Evolutionary conservation across 1,140 invertebrate genomes (phyloP), one percentile per base, ranked within the genome.

Genomic region (Homalodisca vitripennis): DNA sequence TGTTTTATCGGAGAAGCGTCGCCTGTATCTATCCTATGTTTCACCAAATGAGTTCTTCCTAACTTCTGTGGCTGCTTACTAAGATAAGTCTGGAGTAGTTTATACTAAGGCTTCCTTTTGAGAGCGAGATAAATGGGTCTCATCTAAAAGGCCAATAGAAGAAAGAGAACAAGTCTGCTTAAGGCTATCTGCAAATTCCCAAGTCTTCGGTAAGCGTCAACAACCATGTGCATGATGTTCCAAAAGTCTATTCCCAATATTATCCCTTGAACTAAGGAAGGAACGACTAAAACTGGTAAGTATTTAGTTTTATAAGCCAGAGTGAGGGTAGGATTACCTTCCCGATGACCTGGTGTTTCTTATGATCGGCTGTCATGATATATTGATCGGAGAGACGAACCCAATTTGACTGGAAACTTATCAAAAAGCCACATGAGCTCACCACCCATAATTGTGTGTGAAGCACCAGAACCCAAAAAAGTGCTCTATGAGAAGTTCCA

Each of bases 181-280:
- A 17, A 17, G 6, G 17, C 6, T 10, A 6, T 17, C 34, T 10
- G 34, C 3, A n/a, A 60, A 27, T 60, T 60, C 55, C 22, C 55
- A 60, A 27, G 55, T 60, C 1, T 30, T 3, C 24, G 26, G 10
- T 60, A 12, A 30, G 29, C 55, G 24, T 60, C 55, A 60, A 26
- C 10, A 2, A 60, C 24, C 26, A 60, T 22, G 3, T 60, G 14
- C 55, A 60, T 60, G 3, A 30, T 26, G 3, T 60, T 26, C 55
- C 55, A 60, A 30, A 60, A 60, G 27, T 60, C 26, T 26, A 60
- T 30, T 2, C 55, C 55, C 24, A 60, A 30, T 6, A 60, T 60
- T 12, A 60, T 14, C 6, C 13, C n/a, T 24, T 60, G 55, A 6
- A 27, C 55, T 12, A 60, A 26, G 6, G 22, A 27, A 14, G 55